Evolutionary conservation across 2,888 invertebrate species (phyloP).

Genomic region (Drosophila kuntzei): DNA sequence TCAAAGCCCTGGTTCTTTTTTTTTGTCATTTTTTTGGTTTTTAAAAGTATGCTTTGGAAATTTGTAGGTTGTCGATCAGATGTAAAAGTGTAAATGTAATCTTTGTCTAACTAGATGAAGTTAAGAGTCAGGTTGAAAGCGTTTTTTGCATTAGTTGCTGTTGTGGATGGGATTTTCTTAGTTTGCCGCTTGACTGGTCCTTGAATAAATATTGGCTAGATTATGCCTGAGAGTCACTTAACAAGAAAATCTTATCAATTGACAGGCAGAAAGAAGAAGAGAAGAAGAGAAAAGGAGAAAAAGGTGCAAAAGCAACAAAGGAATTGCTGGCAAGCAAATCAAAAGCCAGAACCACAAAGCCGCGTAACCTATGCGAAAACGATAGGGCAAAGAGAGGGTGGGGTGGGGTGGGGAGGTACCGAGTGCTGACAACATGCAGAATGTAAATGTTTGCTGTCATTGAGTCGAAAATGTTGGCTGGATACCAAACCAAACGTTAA

Average conservation of each 20-base stretch:
- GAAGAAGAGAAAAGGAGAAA: neutral
- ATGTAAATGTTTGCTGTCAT: slow-evolving; percentile 80
- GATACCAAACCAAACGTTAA: slow-evolving; percentile 73
- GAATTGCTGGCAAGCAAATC: slow-evolving; percentile 28
- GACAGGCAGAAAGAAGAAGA: slow-evolving; percentile 25
- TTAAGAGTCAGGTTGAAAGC: neutral
- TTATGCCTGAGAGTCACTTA: slow-evolving; percentile 22
- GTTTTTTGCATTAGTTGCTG: neutral
- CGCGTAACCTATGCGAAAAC: slow-evolving; percentile 34
- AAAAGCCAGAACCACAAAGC: slow-evolving; percentile 50
- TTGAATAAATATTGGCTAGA: slow-evolving; percentile 46
- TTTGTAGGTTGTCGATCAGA: neutral
- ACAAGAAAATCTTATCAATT: slow-evolving; percentile 37
- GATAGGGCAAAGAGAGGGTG: slow-evolving; percentile 1
- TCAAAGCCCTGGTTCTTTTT: neutral
- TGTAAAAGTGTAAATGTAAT: neutral
- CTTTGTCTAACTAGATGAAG: neutral
- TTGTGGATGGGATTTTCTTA: neutral
- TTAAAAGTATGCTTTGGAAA: neutral
- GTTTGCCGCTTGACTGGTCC: slow-evolving; percentile 16
- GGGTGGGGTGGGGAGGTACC: slow-evolving; percentile 12
- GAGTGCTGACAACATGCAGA: slow-evolving; percentile 64
- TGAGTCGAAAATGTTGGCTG: slow-evolving; percentile 72
- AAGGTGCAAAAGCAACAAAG: slow-evolving; percentile 48
- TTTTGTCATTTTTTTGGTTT: neutral